A percentile compares a stretch with the other conserved stretches of the same genome.
These are phyloP conservation scores for Xenops minutus DNA, from an alignment of 2,797 vertebrate genomes.

Conservation along the genomic window DNA sequence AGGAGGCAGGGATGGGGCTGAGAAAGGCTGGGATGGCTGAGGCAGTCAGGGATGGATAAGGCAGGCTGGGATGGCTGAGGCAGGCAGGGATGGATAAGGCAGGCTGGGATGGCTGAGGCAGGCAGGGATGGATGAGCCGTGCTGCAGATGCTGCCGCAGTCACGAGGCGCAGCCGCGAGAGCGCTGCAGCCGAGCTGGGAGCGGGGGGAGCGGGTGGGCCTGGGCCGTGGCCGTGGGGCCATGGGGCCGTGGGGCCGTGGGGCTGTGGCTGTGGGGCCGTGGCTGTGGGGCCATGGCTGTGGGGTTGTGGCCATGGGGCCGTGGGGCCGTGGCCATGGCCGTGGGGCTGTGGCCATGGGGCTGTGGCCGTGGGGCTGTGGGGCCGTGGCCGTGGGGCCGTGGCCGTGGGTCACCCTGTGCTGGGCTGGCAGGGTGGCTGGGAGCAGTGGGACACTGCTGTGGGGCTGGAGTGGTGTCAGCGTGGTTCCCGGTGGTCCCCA, in stretches of 20 bases:
- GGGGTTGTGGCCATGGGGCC: no score
- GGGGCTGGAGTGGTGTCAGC: fast-evolving
- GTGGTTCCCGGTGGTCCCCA: fast-evolving
- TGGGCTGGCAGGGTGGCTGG: neutral
- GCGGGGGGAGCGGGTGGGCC: neutral
- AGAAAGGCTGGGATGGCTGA: neutral
- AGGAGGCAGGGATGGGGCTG: no score
- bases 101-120: neutral
- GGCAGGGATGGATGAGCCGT: neutral
- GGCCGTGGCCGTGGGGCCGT: neutral
- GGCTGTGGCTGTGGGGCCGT: no score
- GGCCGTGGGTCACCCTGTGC: neutral
- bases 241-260: no score
- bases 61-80: neutral
- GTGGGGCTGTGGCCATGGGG: neutral
- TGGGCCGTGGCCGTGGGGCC: neutral
- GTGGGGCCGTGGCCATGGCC: no score
- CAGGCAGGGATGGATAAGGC: neutral
- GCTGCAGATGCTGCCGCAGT: slow-evolving; percentile 8
- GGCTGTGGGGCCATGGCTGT: no score
- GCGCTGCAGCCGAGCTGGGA: neutral
- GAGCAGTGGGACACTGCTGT: neutral
- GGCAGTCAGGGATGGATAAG: neutral
- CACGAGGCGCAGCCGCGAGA: neutral
- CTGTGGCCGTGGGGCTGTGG: no score